A percentile compares a stretch with the other conserved stretches of the same genome.
Evolutionary conservation across 1,140 invertebrate species (phyloP).

Genomic region (Drosophila trapezifrons): DNA sequence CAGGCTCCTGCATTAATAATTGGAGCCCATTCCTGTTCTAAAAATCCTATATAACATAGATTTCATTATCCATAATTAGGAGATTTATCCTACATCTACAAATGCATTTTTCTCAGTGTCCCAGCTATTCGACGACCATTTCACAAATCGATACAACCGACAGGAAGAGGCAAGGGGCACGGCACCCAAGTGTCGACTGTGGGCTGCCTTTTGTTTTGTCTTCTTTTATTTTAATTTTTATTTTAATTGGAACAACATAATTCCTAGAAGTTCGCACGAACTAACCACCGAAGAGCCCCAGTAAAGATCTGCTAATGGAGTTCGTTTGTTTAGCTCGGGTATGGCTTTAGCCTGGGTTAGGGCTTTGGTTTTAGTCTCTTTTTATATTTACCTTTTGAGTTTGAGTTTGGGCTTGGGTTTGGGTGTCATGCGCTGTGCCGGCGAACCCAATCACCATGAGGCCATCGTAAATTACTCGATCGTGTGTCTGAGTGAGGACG

Average conservation of each 20-base stretch:
- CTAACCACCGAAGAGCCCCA: slow-evolving; percentile 50
- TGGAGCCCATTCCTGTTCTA: too few relatives aligned
- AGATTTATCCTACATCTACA: not conserved
- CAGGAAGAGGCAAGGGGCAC: slow-evolving; percentile 43
- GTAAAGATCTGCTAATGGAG: slow-evolving; percentile 76
- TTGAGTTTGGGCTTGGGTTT: slow-evolving; percentile 28
- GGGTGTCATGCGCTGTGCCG: slow-evolving; percentile 69
- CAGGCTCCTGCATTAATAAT: too few relatives aligned
- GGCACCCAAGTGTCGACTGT: slow-evolving; percentile 64
- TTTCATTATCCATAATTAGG: too few relatives aligned
- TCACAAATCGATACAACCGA: slow-evolving; percentile 83
- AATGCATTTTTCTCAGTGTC: slow-evolving; percentile 11
- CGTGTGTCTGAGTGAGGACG: slow-evolving; percentile 66
- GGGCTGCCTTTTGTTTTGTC: slow-evolving; percentile 40
- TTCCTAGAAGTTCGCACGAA: slow-evolving; percentile 83
- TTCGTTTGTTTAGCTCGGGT: slow-evolving; percentile 65
- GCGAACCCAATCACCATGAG: slow-evolving; percentile 69
- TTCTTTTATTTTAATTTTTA: slow-evolving; percentile 82
- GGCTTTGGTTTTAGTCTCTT: slow-evolving; percentile 1
- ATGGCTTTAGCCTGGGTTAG: too few relatives aligned
- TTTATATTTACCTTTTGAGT: slow-evolving; percentile 31
- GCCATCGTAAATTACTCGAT: slow-evolving; percentile 83
- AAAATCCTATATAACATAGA: too few relatives aligned
- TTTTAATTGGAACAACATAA: slow-evolving; percentile 84
- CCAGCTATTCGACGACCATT: slow-evolving; percentile 68